A percentile compares a stretch with the other conserved stretches of the same genome.
Evolutionary conservation across 1,140 invertebrate genomes (phyloP).

Genomic region (Vanessa tameamea): DNA sequence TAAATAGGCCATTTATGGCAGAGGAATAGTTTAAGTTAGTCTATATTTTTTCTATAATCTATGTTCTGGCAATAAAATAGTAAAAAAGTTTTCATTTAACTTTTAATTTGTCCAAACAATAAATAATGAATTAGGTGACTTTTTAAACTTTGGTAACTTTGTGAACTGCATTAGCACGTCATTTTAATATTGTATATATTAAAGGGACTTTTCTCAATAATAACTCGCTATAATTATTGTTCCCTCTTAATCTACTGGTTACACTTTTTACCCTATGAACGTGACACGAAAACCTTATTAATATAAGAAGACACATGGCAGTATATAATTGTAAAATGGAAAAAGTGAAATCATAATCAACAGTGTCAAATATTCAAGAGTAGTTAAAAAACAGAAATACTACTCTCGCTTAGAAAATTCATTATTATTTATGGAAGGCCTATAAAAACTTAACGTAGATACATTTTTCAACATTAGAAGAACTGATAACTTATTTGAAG

Average conservation of each 20-base stretch:
- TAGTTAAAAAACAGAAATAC: neutral
- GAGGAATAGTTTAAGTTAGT: constrained; percentile 41
- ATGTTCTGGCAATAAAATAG: constrained; percentile 9
- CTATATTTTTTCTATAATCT: constrained; percentile 15
- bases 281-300: neutral
- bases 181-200: neutral
- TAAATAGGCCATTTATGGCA: constrained; percentile 70
- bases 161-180: neutral
- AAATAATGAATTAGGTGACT: constrained; percentile 3
- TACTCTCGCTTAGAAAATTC: neutral
- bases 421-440: neutral
- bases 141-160: constrained; percentile 3
- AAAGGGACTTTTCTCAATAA: too few relatives aligned
- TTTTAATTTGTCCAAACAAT: neutral
- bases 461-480: neutral
- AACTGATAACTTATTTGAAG: neutral
- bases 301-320: constrained; percentile 1
- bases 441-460: neutral
- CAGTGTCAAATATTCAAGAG: neutral
- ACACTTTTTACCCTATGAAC: neutral
- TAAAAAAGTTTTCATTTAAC: neutral
- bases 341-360: neutral
- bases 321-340: neutral
- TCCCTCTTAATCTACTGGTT: too few relatives aligned
- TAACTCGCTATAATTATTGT: too few relatives aligned